phyloP scores from a whole-genome alignment of 2,797 vertebrate genomes.

The Channa striata region DNA sequence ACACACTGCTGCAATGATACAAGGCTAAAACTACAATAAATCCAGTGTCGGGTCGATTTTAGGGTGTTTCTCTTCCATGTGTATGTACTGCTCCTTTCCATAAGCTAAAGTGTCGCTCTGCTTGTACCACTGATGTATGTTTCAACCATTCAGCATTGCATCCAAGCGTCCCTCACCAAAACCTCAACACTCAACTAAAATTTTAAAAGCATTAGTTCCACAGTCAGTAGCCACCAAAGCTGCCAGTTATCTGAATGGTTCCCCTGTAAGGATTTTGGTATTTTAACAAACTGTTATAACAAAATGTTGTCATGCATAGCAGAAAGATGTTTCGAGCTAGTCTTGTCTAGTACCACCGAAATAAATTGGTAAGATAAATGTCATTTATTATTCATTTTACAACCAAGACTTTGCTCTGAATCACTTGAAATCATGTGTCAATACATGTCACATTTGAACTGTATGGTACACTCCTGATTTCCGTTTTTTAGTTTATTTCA shows the following conservation, averaged over 20 bases:
- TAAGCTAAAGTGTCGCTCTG: slow-evolving; percentile 34
- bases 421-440: too few species aligned
- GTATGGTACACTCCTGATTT: neutral
- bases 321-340: slow-evolving; percentile 27
- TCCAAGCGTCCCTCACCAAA: slow-evolving; percentile 59
- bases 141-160: slow-evolving; percentile 34
- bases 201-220: too few species aligned
- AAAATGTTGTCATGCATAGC: slow-evolving; percentile 29
- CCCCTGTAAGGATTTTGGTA: slow-evolving; percentile 44
- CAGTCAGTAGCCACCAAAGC: slow-evolving; percentile 43
- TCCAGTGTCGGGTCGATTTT: slow-evolving; percentile 15
- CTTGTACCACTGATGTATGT: slow-evolving; percentile 35
- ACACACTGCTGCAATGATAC: neutral
- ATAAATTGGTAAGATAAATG: slow-evolving; percentile 28
- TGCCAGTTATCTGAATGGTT: slow-evolving; percentile 22
- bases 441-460: too few species aligned
- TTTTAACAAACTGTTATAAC: slow-evolving; percentile 63
- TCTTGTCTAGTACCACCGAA: slow-evolving; percentile 8
- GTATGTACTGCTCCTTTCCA: slow-evolving; percentile 33
- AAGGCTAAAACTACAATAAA: slow-evolving; percentile 12
- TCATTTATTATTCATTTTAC: slow-evolving; percentile 27
- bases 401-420: too few species aligned
- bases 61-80: slow-evolving; percentile 32
- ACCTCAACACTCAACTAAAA: slow-evolving; percentile 47
- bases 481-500: too few species aligned